A percentile compares a stretch with the other conserved stretches of the same genome.
Conservation (phyloP, 2,888 invertebrate species). For the Polydrusus tereticollis region DNA sequence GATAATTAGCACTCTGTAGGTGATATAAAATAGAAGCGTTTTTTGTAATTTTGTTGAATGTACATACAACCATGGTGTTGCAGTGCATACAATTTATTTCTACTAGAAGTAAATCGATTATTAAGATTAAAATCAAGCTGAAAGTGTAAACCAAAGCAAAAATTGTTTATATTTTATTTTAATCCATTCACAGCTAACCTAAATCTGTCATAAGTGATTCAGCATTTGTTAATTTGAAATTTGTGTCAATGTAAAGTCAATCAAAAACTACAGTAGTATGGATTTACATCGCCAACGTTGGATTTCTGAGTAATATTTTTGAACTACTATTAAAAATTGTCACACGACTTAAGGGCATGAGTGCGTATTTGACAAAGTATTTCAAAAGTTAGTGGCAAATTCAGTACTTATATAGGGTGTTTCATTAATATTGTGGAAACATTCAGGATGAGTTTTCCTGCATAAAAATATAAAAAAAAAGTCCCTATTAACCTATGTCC, state of each 20-base stretch:
- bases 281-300: conserved; percentile 2
- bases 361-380: too few species aligned
- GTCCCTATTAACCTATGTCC: too few species aligned
- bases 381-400: too few species aligned
- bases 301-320: not conserved
- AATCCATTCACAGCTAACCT: conserved; percentile 44
- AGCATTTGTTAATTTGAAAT: conserved; percentile 47
- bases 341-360: too few species aligned
- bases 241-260: conserved; percentile 51
- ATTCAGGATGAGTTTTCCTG: too few species aligned
- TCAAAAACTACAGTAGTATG: not conserved
- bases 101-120: conserved; percentile 25
- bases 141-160: conserved; percentile 19
- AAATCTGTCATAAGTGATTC: conserved; percentile 52
- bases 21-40: conserved; percentile 11
- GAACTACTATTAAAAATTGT: too few species aligned
- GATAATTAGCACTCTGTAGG: conserved; percentile 13
- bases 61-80: not conserved
- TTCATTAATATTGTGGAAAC: too few species aligned
- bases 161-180: conserved; percentile 11
- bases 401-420: too few species aligned
- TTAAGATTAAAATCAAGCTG: conserved; percentile 10
- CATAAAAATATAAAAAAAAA: too few species aligned
- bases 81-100: conserved; percentile 13
- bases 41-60: not conserved